A percentile compares a stretch with the other conserved stretches of the same genome.
Evolutionary conservation across 2,888 invertebrate species (phyloP).

Genomic region (Coleophora deauratella): DNA sequence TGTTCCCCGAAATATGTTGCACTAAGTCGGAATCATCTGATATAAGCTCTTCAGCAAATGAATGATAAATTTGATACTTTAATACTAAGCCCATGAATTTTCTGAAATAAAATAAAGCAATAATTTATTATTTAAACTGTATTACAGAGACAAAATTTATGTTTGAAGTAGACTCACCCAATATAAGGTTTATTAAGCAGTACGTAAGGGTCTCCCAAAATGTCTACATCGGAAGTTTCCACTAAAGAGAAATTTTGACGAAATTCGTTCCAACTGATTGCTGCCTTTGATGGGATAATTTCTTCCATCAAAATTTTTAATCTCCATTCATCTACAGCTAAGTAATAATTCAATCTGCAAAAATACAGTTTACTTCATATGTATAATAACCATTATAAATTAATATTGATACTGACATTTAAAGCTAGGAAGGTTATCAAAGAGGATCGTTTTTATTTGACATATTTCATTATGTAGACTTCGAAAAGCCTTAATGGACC

Average conservation of each 20-base stretch:
- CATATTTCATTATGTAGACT: too few species aligned
- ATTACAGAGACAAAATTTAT: too few species aligned
- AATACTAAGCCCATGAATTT: slow-evolving; percentile 72
- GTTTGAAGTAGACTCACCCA: slow-evolving; percentile 49
- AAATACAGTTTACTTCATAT: slow-evolving; percentile 39
- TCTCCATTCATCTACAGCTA: slow-evolving; percentile 73
- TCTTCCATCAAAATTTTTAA: slow-evolving; percentile 54
- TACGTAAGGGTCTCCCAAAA: slow-evolving; percentile 65
- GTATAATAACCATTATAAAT: too few species aligned
- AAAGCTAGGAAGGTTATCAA: too few species aligned
- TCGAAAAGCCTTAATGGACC: too few species aligned
- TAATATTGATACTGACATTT: too few species aligned
- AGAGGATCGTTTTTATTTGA: too few species aligned
- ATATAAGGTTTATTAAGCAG: slow-evolving; percentile 71
- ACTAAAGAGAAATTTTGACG: slow-evolving; percentile 60
- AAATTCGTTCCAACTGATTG: slow-evolving; percentile 66
- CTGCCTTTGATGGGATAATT: slow-evolving; percentile 42
- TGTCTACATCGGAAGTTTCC: slow-evolving; percentile 59
- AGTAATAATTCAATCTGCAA: slow-evolving; percentile 67
- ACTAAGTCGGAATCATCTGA: slow-evolving; percentile 59
- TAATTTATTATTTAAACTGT: neutral
- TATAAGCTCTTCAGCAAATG: slow-evolving; percentile 60
- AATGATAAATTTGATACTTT: slow-evolving; percentile 73
- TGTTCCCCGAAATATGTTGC: slow-evolving; percentile 49
- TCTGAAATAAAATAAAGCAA: slow-evolving; percentile 39